Evolutionary conservation across 2,797 vertebrate species (phyloP).

Genomic region (Holocentrus rufus): DNA sequence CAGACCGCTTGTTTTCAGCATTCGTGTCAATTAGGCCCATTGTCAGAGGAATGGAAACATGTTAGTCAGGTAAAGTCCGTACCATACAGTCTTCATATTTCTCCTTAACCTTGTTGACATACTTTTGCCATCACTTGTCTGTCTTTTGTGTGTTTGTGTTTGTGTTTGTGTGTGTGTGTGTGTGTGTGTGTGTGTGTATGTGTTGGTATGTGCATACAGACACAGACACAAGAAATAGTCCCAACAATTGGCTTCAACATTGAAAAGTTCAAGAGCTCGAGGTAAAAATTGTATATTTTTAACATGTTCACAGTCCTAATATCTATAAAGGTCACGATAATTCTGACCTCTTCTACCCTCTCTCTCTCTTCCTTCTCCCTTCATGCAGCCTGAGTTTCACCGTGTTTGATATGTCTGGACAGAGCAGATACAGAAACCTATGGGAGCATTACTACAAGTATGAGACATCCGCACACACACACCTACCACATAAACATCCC

Average conservation of each 20-base stretch:
- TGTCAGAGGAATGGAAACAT: slow-evolving; percentile 81
- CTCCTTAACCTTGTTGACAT: slow-evolving; percentile 54
- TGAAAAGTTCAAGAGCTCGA: slow-evolving; percentile 98
- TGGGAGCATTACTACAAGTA: slow-evolving; percentile 99
- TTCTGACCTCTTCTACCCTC: background rate
- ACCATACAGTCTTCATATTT: slow-evolving; percentile 33
- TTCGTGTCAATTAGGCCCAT: slow-evolving; percentile 76
- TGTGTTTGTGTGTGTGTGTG: background rate
- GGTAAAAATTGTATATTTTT: slow-evolving; percentile 75
- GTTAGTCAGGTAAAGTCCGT: slow-evolving; percentile 78
- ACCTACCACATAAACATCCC: no score
- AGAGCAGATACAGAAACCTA: slow-evolving; percentile 96
- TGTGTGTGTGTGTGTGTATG: slow-evolving; percentile 47
- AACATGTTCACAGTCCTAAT: background rate
- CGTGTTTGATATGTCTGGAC: slow-evolving; percentile 99
- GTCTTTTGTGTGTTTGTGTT: slow-evolving; percentile 57
- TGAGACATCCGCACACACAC: slow-evolving; percentile 50
- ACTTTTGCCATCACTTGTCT: slow-evolving; percentile 72
- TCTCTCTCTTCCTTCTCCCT: slow-evolving; percentile 8
- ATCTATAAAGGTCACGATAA: background rate
- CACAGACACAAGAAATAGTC: slow-evolving; percentile 94
- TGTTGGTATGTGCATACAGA: slow-evolving; percentile 73
- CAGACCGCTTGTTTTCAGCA: slow-evolving; percentile 75
- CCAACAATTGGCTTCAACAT: slow-evolving; percentile 99
- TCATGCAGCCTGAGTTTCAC: slow-evolving; percentile 92